Evolutionary conservation across 2,113 vertebrate genomes (phyloP).

Genomic region (Corythornis vintsioides): DNA sequence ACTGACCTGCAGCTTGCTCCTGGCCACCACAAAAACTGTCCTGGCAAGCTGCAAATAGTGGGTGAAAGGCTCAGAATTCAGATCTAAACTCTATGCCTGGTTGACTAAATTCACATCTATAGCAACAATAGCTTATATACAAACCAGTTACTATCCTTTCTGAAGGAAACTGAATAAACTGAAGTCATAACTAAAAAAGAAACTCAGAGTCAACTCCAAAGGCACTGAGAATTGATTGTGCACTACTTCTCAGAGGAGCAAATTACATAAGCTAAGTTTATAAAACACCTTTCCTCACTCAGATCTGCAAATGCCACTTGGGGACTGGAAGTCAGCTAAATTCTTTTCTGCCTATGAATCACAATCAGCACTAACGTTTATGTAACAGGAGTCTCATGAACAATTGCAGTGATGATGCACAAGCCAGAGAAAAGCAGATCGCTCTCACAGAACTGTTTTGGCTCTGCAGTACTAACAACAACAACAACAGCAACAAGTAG

Average conservation of each 20-base stretch:
- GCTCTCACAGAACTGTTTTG: not conserved
- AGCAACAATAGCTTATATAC: not conserved
- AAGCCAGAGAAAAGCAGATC: not conserved
- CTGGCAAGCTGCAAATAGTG: not conserved
- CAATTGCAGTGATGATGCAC: constrained; percentile 3
- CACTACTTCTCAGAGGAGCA: not conserved
- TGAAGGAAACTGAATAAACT: not conserved
- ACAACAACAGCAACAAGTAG: not conserved
- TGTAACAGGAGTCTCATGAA: constrained; percentile 20
- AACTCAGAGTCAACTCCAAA: not conserved
- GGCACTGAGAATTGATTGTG: not conserved
- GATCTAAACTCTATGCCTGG: not conserved
- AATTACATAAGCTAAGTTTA: constrained; percentile 1
- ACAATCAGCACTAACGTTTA: not conserved
- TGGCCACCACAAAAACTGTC: not conserved
- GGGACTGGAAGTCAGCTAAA: constrained; percentile 10
- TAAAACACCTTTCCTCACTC: constrained; percentile 19
- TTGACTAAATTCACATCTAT: not conserved
- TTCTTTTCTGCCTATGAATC: constrained; percentile 34
- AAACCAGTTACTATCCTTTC: not conserved
- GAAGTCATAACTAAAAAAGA: not conserved
- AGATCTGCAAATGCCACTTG: not conserved
- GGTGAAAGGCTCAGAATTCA: not conserved
- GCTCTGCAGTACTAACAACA: not conserved
- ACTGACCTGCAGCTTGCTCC: not conserved